Conservation (phyloP, 2,797 vertebrate species). For the Malacoraja senta region DNA sequence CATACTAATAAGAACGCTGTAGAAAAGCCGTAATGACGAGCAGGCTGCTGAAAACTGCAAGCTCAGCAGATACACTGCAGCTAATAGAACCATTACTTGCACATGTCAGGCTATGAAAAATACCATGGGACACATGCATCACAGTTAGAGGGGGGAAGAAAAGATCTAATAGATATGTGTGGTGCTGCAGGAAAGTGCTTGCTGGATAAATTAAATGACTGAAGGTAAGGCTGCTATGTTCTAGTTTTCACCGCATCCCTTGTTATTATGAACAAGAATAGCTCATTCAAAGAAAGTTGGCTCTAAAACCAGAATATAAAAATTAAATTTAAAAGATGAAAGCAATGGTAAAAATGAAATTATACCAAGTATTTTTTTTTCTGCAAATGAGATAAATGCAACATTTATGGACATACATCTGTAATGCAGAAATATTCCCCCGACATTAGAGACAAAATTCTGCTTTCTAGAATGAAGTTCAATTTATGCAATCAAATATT, state of each 20-base stretch:
- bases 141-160: constrained; percentile 41
- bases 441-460: background rate
- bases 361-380: background rate
- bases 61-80: constrained; percentile 72
- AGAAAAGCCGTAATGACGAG: constrained; percentile 54
- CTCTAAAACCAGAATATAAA: background rate
- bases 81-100: constrained; percentile 80
- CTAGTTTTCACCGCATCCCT: background rate
- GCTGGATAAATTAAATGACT: background rate
- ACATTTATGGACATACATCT: background rate
- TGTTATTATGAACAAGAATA: background rate
- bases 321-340: background rate
- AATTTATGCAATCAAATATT: constrained; percentile 15
- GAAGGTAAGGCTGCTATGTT: background rate
- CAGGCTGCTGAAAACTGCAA: constrained; percentile 59
- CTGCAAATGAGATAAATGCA: background rate
- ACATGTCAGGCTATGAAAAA: constrained; percentile 62
- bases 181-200: constrained; percentile 39
- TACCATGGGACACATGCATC: constrained; percentile 55
- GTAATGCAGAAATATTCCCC: constrained; percentile 18
- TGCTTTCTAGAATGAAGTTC: background rate
- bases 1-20: constrained; percentile 60
- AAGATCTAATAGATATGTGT: background rate
- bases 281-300: background rate
- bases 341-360: background rate